These are phyloP conservation scores for Heloderma charlesbogerti DNA, from an alignment of 2,113 vertebrate species.

Conservation along the genomic window DNA sequence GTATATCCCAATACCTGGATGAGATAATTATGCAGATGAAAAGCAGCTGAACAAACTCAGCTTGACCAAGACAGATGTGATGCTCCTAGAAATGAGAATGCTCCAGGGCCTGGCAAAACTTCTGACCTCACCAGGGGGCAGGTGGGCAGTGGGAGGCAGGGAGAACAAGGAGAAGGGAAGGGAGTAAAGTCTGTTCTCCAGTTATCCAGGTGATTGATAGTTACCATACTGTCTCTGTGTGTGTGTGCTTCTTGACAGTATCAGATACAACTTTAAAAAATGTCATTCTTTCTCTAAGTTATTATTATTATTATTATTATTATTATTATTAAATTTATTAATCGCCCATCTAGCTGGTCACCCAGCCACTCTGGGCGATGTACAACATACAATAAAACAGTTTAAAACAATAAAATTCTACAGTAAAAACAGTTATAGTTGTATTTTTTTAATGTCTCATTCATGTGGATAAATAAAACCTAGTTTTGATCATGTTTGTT, in stretches of 20 bases:
- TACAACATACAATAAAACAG: too few species aligned
- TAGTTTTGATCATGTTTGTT: not conserved
- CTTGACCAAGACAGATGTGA: conserved; percentile 4
- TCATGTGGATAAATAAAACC: not conserved
- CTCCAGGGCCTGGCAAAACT: conserved; percentile 1
- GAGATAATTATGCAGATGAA: conserved; percentile 16
- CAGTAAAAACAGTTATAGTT: too few species aligned
- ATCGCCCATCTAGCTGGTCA: too few species aligned
- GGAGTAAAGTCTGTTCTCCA: not conserved
- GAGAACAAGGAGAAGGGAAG: not conserved
- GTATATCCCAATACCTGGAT: not conserved
- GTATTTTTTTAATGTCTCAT: not conserved
- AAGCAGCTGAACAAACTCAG: conserved; percentile 7
- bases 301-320: too few species aligned
- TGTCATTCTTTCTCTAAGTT: not conserved
- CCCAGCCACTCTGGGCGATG: too few species aligned
- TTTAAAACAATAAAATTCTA: too few species aligned
- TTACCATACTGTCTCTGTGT: not conserved
- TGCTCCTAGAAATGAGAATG: conserved; percentile 14
- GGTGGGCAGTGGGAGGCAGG: not conserved
- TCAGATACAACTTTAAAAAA: not conserved
- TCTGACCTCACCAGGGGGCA: conserved; percentile 1
- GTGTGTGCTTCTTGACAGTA: not conserved
- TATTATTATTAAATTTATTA: too few species aligned
- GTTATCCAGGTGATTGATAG: not conserved